Base-by-base conservation (phyloP, 2,797 vertebrate genomes). In the Phalloptychus januarius region DNA sequence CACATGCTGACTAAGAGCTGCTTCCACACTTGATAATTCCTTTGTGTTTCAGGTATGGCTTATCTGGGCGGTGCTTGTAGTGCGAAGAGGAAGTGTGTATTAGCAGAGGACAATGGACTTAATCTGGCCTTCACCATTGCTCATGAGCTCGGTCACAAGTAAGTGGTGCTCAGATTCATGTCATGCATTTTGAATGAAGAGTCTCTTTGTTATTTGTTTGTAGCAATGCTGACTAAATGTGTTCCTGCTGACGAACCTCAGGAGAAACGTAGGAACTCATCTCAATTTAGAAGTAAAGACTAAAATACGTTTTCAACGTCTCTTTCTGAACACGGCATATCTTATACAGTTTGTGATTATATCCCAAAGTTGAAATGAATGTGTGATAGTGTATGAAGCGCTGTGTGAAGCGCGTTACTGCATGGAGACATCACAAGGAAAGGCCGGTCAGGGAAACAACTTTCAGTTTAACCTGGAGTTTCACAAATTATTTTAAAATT, bases 131-230 rank as follows among this genome's bases (percentile, higher is more conserved):
- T 99, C 89, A 99, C 98, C 88, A 97, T 99, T 75, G 98, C 98
- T 38, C 98, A 99, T 5, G 98, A 99, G 87, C 95, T 99, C 54
- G 98, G 98, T 78, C 98, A 99, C 97, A 99, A 98, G 98, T 99
- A 96, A 93, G 81, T 74, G 46, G 3, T 48, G 33, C 3, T 56
- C 13, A 74, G 31, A 44, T 44, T 56, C 10, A 75, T 13, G 28
- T 23, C 28, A 74, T 67, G 20, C 36, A 25, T 44, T 70, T 25
- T 25, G 12, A 44, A 23, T 70, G 11, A 42, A 11, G 25, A 23
- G 33, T 36, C 45, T 40, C 2, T n/a, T 36, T 33, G 56, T 71
- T 48, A 23, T 36, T 71, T 18, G n/a, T 33, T 31, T 38, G 33
- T 23, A 20, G 33, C 31, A 33, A 36, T 44, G 18, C 58, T 54